Percentiles rank a stretch among this genome's conserved stretches.
These are phyloP conservation scores for Murina feae DNA, from an alignment of 2,113 vertebrate genomes.

Conservation along the genomic window DNA sequence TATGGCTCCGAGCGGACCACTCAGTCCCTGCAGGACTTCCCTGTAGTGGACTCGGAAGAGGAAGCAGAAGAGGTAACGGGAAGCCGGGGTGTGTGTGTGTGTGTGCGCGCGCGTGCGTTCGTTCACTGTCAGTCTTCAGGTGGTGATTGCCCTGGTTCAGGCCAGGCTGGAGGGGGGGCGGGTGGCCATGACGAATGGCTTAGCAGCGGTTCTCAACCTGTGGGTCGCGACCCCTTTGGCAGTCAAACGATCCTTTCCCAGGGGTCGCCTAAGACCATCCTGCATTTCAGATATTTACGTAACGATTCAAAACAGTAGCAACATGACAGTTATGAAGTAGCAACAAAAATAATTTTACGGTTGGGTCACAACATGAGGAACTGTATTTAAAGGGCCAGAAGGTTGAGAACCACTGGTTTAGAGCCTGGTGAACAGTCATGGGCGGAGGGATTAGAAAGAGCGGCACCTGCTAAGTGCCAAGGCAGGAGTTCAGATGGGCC, in stretches of 20 bases:
- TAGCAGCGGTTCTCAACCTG: no score
- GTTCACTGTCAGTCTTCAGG: fast-evolving
- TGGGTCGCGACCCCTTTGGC: no score
- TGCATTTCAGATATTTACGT: no score
- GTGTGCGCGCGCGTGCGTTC: fast-evolving
- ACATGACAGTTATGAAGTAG: no score
- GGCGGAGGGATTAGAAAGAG: fast-evolving
- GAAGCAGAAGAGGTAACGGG: slow-evolving; percentile 92
- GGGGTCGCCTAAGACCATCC: no score
- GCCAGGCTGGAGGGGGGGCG: neutral
- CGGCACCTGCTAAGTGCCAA: fast-evolving
- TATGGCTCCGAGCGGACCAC: slow-evolving; percentile 93
- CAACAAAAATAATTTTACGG: no score
- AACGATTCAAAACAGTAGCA: no score
- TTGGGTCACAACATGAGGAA: no score
- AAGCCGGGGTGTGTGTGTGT: neutral
- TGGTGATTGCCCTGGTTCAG: fast-evolving
- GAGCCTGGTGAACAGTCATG: fast-evolving
- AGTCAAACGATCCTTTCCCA: no score
- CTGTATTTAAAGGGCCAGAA: no score
- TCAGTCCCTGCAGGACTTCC: slow-evolving; percentile 95
- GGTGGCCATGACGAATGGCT: fast-evolving
- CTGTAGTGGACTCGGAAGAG: slow-evolving; percentile 93
- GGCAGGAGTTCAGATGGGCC: neutral
- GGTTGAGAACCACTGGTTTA: no score